Conservation (phyloP, 2,888 invertebrate genomes). For the Pheosia tremula region DNA sequence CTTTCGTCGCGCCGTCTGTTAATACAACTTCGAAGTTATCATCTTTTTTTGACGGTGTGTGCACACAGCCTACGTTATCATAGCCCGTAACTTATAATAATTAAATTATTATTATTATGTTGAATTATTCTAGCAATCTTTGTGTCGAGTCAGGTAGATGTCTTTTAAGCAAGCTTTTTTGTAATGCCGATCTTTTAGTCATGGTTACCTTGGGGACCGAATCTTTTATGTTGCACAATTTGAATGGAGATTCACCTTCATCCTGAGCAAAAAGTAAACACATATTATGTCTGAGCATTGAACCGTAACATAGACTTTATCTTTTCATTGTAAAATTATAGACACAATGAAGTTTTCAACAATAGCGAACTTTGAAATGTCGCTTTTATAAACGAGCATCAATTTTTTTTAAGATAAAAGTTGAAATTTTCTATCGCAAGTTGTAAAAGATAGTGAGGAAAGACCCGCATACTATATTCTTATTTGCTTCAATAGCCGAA, state of each 20-base stretch:
- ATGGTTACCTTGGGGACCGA: constrained; percentile 73
- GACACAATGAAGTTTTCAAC: constrained; percentile 72
- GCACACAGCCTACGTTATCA: constrained; percentile 26
- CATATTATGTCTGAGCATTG: constrained; percentile 76
- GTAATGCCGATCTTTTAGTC: constrained; percentile 60
- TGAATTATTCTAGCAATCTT: constrained; percentile 35
- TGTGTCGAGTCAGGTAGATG: constrained; percentile 50
- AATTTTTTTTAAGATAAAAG: constrained; percentile 55
- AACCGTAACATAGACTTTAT: constrained; percentile 76
- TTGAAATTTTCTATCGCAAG: constrained; percentile 46
- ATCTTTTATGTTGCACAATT: constrained; percentile 78
- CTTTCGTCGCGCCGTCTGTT: constrained; percentile 58
- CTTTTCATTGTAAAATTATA: constrained; percentile 73
- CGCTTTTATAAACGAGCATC: constrained; percentile 53
- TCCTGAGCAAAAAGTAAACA: constrained; percentile 78
- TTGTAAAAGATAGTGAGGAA: constrained; percentile 51
- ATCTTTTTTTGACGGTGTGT: constrained; percentile 29
- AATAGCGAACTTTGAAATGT: constrained; percentile 73
- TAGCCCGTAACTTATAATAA: constrained; percentile 6
- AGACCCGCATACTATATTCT: constrained; percentile 69
- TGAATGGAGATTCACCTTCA: constrained; percentile 69
- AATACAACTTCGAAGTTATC: constrained; percentile 35
- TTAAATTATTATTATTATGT: constrained; percentile 20
- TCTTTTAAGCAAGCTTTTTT: constrained; percentile 36
- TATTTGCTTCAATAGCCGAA: constrained; percentile 64